Evolutionary conservation across 2,113 vertebrate species (phyloP).

Genomic region (Neodontobutis hainanensis): DNA sequence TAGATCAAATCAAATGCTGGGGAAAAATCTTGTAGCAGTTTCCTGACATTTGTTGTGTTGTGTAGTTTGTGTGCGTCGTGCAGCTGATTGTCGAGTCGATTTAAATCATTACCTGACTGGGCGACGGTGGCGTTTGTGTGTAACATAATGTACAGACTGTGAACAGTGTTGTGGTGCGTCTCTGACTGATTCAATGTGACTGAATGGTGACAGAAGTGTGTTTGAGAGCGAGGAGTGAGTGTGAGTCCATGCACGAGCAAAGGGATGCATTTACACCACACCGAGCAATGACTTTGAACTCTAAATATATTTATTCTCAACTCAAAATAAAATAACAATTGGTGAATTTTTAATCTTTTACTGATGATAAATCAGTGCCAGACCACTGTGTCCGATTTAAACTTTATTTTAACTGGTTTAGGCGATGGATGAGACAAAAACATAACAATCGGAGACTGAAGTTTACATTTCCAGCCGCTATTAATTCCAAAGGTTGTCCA

Average conservation of each 20-base stretch:
- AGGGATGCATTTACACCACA: conserved; percentile 53
- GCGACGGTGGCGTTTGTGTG: conserved; percentile 52
- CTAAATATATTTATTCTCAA: conserved; percentile 10
- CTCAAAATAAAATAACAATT: too few species aligned
- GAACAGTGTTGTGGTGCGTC: conserved; percentile 26
- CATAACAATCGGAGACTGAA: too few species aligned
- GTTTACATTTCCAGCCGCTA: too few species aligned
- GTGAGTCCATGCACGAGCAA: conserved; percentile 36
- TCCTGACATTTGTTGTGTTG: conserved; percentile 49
- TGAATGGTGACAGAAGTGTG: conserved; percentile 16
- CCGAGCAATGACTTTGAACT: conserved; percentile 43
- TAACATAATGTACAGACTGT: conserved; percentile 67
- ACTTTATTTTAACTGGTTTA: too few species aligned
- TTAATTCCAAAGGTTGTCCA: too few species aligned
- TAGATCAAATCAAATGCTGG: conserved; percentile 39
- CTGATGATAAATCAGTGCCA: too few species aligned
- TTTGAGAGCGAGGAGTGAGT: neutral
- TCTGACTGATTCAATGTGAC: neutral
- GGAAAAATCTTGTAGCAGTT: conserved; percentile 35
- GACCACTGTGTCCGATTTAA: too few species aligned
- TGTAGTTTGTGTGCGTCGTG: conserved; percentile 63
- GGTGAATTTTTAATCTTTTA: too few species aligned
- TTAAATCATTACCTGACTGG: conserved; percentile 50
- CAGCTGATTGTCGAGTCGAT: conserved; percentile 66
- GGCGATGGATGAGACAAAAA: too few species aligned